Base-by-base conservation (phyloP, 2,888 invertebrate genomes). In the Nineta flava region DNA sequence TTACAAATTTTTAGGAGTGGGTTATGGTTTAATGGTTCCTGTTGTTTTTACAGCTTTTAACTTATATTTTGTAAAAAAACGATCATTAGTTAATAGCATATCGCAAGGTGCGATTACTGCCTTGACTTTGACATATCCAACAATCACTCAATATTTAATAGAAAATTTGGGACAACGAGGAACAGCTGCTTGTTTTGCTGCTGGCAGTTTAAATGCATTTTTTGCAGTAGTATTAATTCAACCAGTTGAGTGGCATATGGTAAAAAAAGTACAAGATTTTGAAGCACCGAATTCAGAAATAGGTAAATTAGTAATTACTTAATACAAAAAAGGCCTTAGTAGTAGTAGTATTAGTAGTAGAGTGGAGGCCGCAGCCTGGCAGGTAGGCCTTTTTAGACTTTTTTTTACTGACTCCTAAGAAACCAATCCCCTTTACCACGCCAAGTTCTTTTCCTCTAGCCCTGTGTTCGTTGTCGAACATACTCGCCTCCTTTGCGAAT, bases 41-140 rank as follows among this genome's bases (percentile, higher is more conserved):
- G 75, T 84, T 3, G 74, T 78, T 44, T 82, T 80, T 55, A 81
- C 83, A 1, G 78, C 80, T 7, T 83, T 87, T 57, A 85, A 86
- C 57, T 75, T 77, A 53, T 86, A 83, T 58, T 86, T 86, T 58
- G 75, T 79, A 0, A 75, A 76, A 57, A 79, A 74, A 58, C 71
- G 83, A 6, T 77, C 80, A 0, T 71, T 81, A 48, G 79, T 84
- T 70, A 85, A 84, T 81, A 79, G 82, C 50, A 72, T 79, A 10
- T 76, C 81, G n/a, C 86, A 86, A 62, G 75, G 80, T 0, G 65
- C 82, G 54, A 78, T 84, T 56, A 82, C 81, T 9, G 61, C 80
- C 41, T 79, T 79, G 0, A 75, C 76, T 7, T 85, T 85, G 58
- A 69, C 76, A 0, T 82, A 79, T 60, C 85, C 86, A 0, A 71